These are phyloP conservation scores for Orbicella faveolata DNA, from an alignment of 64 coral and sea anemone species.

Conservation along the genomic window DNA sequence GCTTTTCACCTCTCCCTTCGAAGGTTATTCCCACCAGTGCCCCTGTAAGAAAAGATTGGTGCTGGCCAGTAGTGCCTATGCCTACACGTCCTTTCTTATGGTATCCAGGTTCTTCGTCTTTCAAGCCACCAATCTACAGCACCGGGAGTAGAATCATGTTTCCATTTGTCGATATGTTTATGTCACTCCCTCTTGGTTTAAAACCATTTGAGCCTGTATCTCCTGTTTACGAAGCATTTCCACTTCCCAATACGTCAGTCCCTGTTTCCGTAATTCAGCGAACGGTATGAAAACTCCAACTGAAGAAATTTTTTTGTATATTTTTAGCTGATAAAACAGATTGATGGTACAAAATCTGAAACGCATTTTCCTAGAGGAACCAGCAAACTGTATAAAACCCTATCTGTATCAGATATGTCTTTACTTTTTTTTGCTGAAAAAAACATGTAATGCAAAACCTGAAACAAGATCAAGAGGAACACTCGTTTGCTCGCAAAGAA, in stretches of 20 bases:
- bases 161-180: not conserved
- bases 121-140: not conserved
- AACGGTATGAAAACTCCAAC: not conserved
- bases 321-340: not conserved
- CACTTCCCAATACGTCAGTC: not conserved
- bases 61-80: slow-evolving; percentile 5
- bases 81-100: not conserved
- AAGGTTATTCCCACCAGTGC: not conserved
- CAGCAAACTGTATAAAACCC: too few species aligned
- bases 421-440: too few species aligned
- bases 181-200: not conserved
- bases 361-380: too few species aligned
- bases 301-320: not conserved
- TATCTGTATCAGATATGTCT: too few species aligned
- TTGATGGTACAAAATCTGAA: not conserved
- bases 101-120: not conserved
- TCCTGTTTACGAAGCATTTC: not conserved
- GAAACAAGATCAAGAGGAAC: too few species aligned
- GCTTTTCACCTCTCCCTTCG: not conserved
- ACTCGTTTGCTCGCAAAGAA: too few species aligned
- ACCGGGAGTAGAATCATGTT: slow-evolving; percentile 9
- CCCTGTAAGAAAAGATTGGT: not conserved
- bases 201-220: not conserved
- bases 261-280: slow-evolving; percentile 11
- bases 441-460: too few species aligned